Base-by-base conservation (phyloP, 2,113 vertebrate genomes). In the Limnothrissa miodon region DNA sequence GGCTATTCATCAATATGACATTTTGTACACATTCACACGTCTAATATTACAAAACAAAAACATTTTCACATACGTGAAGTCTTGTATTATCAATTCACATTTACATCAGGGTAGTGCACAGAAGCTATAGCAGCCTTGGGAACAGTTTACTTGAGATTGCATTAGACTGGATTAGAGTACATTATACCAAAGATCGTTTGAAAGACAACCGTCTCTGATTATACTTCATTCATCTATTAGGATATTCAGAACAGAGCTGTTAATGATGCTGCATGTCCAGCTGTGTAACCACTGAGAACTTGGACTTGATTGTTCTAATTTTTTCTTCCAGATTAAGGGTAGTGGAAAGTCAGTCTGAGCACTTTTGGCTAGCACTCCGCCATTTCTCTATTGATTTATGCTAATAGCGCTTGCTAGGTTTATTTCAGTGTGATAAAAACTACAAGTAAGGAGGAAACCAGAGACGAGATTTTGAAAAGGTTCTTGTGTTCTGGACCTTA, bases 351-450 rank as follows among this genome's bases (percentile, higher is more conserved):
- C 62, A 25, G 78, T 33, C 74, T 83, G 78, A 83, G 80, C 44
- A 86, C 82, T 89, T 66, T 81, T 88, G 51, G 78, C 83, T 87
- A 51, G 62, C 80, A 80, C 5, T 80, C 85, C 83, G 3, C 83
- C 66, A 45, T 81, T 39, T 29, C 80, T 86, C 45, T 78, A 88
- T 91, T 83, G 89, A 92, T 90, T 87, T 59, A 78, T 82, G 83
- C 66, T 74, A 74, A 74, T 82, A 39, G 66, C 84, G 85, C 25
- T 56, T 82, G 80, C 42, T 42, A 2, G 42, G 62, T 44, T 85
- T 81, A 36, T 82, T 45, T 39, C 0, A 56, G 19, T 29, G 44
- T 29, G 39, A 42, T 17, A 25, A n/a, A n/a, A n/a, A 23, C 5
- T 45, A 79, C 29, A 46, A 81, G 59, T 80, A 80, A 39, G 78